phyloP scores from a whole-genome alignment of 1,140 invertebrate genomes.

The Marisa cornuarietis region DNA sequence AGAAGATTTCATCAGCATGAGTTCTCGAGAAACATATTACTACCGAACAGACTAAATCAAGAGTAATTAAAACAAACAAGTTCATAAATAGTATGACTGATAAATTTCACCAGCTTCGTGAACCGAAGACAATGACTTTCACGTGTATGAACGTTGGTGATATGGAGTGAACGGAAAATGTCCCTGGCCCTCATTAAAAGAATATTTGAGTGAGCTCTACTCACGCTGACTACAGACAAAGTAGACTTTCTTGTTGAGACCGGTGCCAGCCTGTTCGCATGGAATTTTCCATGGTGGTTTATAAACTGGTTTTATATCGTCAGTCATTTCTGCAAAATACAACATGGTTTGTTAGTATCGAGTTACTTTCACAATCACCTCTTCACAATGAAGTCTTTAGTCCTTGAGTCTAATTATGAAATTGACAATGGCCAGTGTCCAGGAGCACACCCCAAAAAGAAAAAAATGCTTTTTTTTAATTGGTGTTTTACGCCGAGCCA shows the following conservation, averaged over 20 bases:
- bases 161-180: neutral
- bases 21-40: too few relatives aligned
- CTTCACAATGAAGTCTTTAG: too few relatives aligned
- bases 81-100: too few relatives aligned
- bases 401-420: too few relatives aligned
- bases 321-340: constrained; percentile 25
- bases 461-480: too few relatives aligned
- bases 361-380: neutral
- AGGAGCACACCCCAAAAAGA: too few relatives aligned
- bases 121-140: too few relatives aligned
- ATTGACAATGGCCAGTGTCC: too few relatives aligned
- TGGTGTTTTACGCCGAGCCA: too few relatives aligned
- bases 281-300: constrained; percentile 43
- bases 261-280: constrained; percentile 38
- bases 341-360: neutral
- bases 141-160: too few relatives aligned
- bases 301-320: constrained; percentile 35
- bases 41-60: neutral
- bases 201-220: constrained; percentile 3
- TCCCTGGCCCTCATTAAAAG: neutral
- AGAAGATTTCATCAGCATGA: neutral
- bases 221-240: constrained; percentile 43
- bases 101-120: too few relatives aligned
- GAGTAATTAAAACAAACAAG: neutral
- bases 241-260: constrained; percentile 47